These are phyloP conservation scores for Phalacrocorax brasilianus DNA, from an alignment of 2,113 vertebrate species.

Conservation along the genomic window DNA sequence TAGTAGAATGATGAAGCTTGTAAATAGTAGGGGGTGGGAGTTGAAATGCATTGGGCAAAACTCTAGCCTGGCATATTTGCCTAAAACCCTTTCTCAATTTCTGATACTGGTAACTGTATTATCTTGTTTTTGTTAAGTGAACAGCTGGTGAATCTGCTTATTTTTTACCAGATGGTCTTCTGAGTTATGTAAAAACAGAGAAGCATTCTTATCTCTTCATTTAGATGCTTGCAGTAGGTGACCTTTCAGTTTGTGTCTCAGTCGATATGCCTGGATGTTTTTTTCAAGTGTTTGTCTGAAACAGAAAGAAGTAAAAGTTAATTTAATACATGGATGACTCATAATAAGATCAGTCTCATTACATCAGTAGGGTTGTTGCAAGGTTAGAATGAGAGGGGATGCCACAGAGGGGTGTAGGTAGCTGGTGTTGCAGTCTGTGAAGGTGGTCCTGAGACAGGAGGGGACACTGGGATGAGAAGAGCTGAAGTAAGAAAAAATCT, in stretches of 20 bases:
- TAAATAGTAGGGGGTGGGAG: background rate
- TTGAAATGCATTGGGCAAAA: background rate
- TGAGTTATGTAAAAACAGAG: conserved; percentile 10
- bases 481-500: background rate
- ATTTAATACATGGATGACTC: conserved; percentile 26
- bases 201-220: background rate
- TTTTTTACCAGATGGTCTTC: conserved; percentile 37
- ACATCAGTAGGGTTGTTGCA: background rate
- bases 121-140: background rate
- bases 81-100: background rate
- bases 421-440: background rate
- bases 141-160: conserved; percentile 11
- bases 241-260: conserved; percentile 28
- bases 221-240: conserved; percentile 10
- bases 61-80: background rate
- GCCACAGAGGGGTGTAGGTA: background rate
- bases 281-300: conserved; percentile 3
- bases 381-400: background rate
- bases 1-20: background rate
- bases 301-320: conserved; percentile 45
- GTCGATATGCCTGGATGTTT: background rate
- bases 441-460: background rate
- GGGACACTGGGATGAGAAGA: background rate
- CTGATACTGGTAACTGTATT: background rate
- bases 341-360: background rate